Evolutionary conservation across 2,113 vertebrate species (phyloP), one percentile per base, ranked within the genome.

Genomic region (Desmodus rotundus): DNA sequence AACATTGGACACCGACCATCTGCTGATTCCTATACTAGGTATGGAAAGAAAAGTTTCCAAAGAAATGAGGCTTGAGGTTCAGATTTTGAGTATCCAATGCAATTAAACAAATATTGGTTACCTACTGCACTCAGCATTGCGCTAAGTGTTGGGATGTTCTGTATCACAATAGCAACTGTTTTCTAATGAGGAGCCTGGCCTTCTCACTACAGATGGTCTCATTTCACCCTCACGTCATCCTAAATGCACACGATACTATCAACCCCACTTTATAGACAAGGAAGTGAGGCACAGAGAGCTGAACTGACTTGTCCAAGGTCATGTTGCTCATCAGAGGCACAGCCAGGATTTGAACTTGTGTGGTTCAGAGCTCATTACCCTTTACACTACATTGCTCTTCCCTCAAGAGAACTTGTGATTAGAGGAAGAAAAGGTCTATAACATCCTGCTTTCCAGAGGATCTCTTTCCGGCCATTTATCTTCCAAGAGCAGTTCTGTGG

Each of bases 61-160:
- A 76, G 28, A 95, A 89, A 93, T 36, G 68, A 77, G 95, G 91
- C 93, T 82, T 96, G n/a, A 80, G 45, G 47, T 68, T 93, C 54
- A 47, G 41, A 87, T 81, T 90, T n/a, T 58, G 16, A 87, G 45
- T 50, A 45, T 70, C 65, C 26, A 41, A 45, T 70, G 91, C 50
- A 52, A 19, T 31, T 41, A 36, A 68, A 45, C 17, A 28, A 81
- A 77, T 33, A 67, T 14, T 20, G 67, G 31, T 50, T 67, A 67
- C n/a, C 28, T 54, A 0, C 50, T 45, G 70, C 50, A 17, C 56
- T 45, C 50, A 58, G 41, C 3, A 1, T 16, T 0, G 12, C 16
- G 47, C 26, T 61, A 16, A 45, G 50, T 41, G n/a, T 36, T 38
- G 7, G 36, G 50, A 43, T 56, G 36, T 47, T n/a, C 47, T 2